Evolutionary conservation across 2,888 invertebrate genomes (phyloP).

Genomic region (Hermaeophaga mercurialis): DNA sequence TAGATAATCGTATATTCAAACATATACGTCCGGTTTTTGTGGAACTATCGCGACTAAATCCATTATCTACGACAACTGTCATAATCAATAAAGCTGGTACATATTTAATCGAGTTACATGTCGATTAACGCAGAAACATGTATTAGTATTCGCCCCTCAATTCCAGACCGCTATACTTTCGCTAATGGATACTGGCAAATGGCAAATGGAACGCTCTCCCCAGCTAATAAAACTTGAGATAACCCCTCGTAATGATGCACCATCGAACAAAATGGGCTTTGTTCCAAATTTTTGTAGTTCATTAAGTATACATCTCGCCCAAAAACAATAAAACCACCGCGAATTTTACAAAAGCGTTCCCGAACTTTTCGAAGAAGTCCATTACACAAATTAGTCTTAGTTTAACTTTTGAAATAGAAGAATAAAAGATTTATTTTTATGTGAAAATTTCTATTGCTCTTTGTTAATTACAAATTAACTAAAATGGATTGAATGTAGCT

Average conservation of each 20-base stretch:
- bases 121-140: conserved; percentile 24
- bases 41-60: conserved; percentile 4
- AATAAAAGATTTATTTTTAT: too few relatives aligned
- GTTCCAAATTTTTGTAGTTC: conserved; percentile 20
- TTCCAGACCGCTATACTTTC: conserved; percentile 19
- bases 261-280: conserved; percentile 16
- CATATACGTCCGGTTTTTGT: conserved; percentile 4
- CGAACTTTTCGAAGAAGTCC: background rate
- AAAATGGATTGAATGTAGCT: too few relatives aligned
- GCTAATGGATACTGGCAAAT: conserved; percentile 25
- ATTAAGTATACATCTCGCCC: conserved; percentile 5
- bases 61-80: conserved; percentile 15
- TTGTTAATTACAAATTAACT: too few relatives aligned
- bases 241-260: conserved; percentile 25
- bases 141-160: conserved; percentile 15
- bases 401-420: background rate
- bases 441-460: too few relatives aligned
- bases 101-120: conserved; percentile 26
- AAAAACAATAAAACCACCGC: conserved; percentile 5
- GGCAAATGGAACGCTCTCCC: conserved; percentile 26
- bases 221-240: conserved; percentile 25
- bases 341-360: background rate
- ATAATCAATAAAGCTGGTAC: conserved; percentile 20
- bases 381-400: background rate
- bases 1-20: too few relatives aligned